Percentiles rank a stretch among this genome's conserved stretches.
phyloP scores from a whole-genome alignment of 2,888 invertebrate genomes.

The Noctua pronuba region DNA sequence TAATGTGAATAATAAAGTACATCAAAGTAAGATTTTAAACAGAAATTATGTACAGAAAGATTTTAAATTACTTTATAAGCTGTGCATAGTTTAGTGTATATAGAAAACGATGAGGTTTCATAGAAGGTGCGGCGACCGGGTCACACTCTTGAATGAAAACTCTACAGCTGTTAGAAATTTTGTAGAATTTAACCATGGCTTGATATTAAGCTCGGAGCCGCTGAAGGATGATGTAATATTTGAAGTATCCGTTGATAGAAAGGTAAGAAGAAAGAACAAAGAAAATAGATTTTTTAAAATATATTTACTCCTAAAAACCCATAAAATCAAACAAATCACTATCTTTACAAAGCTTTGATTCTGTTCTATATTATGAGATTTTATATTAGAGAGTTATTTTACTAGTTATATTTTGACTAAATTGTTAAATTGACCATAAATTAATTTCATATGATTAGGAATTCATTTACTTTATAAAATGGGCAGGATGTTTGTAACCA shows the following conservation, averaged over 20 bases:
- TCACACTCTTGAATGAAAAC: constrained; percentile 95
- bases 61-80: constrained; percentile 46
- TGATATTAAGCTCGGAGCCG: constrained; percentile 95
- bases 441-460: not conserved
- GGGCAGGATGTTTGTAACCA: not conserved
- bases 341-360: not conserved
- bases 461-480: not conserved
- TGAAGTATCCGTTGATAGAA: constrained; percentile 96
- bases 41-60: constrained; percentile 60
- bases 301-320: not conserved
- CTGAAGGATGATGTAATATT: constrained; percentile 95
- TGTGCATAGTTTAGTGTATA: constrained; percentile 52
- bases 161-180: constrained; percentile 95
- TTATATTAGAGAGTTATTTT: not conserved
- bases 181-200: constrained; percentile 96
- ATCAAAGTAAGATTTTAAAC: constrained; percentile 54
- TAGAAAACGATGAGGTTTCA: constrained; percentile 91
- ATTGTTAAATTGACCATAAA: not conserved
- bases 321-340: not conserved
- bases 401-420: not conserved
- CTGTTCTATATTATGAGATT: not conserved
- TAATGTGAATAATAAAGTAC: constrained; percentile 59
- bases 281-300: not conserved
- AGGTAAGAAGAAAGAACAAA: constrained; percentile 90
- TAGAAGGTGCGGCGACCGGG: constrained; percentile 95